Evolutionary conservation across 2,113 vertebrate genomes (phyloP).

Genomic region (Atherinomorus stipes): DNA sequence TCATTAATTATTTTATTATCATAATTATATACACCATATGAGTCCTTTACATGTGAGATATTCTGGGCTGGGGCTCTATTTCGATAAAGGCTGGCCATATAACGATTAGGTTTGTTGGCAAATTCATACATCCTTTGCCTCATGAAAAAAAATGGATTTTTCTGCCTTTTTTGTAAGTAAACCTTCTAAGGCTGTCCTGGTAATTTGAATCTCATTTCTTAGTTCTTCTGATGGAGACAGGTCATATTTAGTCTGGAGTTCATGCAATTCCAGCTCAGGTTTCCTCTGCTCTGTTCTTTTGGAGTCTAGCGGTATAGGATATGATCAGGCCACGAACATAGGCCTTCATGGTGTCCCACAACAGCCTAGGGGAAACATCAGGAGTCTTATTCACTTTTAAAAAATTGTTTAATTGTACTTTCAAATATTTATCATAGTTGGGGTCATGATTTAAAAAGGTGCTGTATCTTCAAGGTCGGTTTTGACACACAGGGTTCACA

Average conservation of each 20-base stretch:
- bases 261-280: not conserved
- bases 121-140: conserved; percentile 1
- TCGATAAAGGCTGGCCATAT: not conserved
- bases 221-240: too few species aligned
- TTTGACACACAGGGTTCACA: not conserved
- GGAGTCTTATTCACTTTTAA: not conserved
- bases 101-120: not conserved
- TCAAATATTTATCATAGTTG: not conserved
- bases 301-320: not conserved
- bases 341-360: not conserved
- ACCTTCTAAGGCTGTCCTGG: not conserved
- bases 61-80: not conserved
- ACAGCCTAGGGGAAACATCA: not conserved
- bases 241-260: not conserved
- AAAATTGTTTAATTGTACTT: not conserved
- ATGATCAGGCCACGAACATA: not conserved
- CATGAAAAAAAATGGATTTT: conserved; percentile 13
- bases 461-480: not conserved
- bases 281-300: not conserved
- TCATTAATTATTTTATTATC: not conserved
- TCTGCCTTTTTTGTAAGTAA: not conserved
- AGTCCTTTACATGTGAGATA: not conserved
- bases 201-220: not conserved
- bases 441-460: not conserved
- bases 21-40: not conserved